phyloP scores from a whole-genome alignment of 1,140 invertebrate genomes.

The Luehdorfia chinensis region DNA sequence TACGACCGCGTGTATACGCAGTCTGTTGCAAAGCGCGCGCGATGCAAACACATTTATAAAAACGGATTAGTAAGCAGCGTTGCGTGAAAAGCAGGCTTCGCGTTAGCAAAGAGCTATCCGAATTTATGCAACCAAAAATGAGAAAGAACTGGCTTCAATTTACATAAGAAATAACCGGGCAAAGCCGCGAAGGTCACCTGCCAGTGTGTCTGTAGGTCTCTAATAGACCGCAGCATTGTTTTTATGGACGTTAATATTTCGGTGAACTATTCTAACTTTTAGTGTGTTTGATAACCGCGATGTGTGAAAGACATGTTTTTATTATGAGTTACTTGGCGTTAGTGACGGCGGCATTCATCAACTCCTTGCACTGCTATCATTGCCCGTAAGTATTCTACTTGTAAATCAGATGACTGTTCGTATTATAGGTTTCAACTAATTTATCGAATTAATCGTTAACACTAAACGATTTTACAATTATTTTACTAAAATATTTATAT shows the following conservation, averaged over 20 bases:
- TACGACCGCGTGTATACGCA: conserved; percentile 40
- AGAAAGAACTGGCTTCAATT: conserved; percentile 64
- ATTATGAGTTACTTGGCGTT: conserved; percentile 37
- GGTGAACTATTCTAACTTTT: conserved; percentile 7
- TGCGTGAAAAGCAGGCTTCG: conserved; percentile 62
- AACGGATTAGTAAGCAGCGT: conserved; percentile 57
- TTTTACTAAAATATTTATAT: too few species aligned
- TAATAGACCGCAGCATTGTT: conserved; percentile 26
- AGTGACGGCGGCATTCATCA: conserved; percentile 33
- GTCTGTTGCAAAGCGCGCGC: conserved; percentile 36
- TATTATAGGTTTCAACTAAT: too few species aligned
- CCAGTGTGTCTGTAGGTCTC: conserved; percentile 37
- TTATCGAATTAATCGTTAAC: too few species aligned
- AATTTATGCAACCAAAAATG: conserved; percentile 69
- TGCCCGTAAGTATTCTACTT: conserved; percentile 55
- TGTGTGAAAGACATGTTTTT: conserved; percentile 52
- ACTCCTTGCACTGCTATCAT: conserved; percentile 39
- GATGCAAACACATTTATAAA: conserved; percentile 45
- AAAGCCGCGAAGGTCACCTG: conserved; percentile 35
- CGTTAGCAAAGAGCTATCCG: conserved; percentile 57
- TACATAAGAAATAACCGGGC: conserved; percentile 45
- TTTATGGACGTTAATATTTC: conserved; percentile 11
- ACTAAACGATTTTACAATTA: too few species aligned
- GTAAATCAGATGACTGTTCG: neutral
- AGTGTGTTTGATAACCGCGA: conserved; percentile 34